Evolutionary conservation across 2,113 vertebrate genomes (phyloP).

Genomic region (Callipepla californica): DNA sequence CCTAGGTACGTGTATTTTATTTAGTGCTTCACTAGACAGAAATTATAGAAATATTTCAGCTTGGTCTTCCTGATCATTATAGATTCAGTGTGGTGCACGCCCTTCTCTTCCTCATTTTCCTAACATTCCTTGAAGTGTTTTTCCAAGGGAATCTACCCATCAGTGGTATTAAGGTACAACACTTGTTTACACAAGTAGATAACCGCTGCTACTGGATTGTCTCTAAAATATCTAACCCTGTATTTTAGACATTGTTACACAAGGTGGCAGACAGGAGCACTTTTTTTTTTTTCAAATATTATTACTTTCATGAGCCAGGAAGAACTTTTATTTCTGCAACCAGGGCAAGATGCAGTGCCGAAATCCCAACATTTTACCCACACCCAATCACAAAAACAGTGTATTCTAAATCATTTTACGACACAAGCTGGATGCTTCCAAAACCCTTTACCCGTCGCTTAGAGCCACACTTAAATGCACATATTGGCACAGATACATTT

Average conservation of each 20-base stretch:
- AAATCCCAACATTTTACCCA: background rate
- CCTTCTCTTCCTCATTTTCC: background rate
- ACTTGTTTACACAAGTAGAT: background rate
- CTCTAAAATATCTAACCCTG: background rate
- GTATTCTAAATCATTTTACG: background rate
- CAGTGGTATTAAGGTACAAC: background rate
- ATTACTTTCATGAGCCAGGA: background rate
- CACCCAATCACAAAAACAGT: background rate
- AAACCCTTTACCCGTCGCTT: background rate
- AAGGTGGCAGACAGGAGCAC: constrained; percentile 74
- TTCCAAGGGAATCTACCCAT: background rate
- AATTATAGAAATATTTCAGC: background rate
- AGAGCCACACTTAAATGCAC: background rate
- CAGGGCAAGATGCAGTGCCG: background rate
- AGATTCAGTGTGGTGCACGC: background rate
- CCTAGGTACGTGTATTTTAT: background rate
- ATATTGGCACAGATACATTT: background rate
- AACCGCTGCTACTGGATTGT: rapidly evolving
- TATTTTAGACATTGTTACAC: constrained; percentile 42
- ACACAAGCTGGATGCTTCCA: background rate
- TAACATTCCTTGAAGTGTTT: background rate
- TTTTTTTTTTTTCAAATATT: background rate
- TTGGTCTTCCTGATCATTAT: background rate
- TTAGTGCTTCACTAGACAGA: background rate
- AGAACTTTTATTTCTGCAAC: background rate